Conservation (phyloP, 2,113 vertebrate species). For the Elachura formosa region DNA sequence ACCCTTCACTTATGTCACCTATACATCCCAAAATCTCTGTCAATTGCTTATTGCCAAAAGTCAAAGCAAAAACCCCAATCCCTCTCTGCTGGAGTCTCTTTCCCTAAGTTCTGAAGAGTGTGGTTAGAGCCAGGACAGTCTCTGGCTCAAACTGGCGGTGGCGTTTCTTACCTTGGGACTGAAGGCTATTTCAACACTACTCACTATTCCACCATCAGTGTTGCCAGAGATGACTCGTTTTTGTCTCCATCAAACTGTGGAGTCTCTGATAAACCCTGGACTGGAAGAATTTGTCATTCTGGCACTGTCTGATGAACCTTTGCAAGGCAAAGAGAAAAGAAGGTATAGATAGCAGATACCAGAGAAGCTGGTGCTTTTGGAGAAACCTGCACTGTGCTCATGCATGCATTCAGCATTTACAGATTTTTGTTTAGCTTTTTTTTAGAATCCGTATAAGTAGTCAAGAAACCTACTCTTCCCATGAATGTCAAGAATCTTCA, state of each 20-base stretch:
- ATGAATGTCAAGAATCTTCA: background rate
- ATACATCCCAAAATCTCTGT: no score
- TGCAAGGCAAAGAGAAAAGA: background rate
- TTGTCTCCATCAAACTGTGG: background rate
- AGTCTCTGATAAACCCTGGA: slow-evolving; percentile 9
- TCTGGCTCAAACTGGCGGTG: background rate
- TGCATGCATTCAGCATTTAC: background rate
- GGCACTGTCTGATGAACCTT: background rate
- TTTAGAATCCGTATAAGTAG: background rate
- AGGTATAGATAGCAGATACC: background rate
- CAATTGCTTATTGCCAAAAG: background rate
- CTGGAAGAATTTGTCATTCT: slow-evolving; percentile 65
- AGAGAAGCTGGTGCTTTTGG: background rate
- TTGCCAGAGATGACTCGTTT: slow-evolving; percentile 30
- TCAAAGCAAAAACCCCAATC: background rate
- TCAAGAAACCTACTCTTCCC: background rate
- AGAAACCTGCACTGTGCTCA: background rate
- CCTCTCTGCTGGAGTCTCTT: background rate
- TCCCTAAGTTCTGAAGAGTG: background rate
- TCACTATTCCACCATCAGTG: background rate
- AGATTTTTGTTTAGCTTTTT: background rate
- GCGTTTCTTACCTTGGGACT: slow-evolving; percentile 19
- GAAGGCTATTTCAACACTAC: slow-evolving; percentile 12
- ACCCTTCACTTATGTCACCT: background rate
- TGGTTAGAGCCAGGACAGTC: background rate